Conservation (phyloP, 2,797 vertebrate genomes). For the Momotus momota region DNA sequence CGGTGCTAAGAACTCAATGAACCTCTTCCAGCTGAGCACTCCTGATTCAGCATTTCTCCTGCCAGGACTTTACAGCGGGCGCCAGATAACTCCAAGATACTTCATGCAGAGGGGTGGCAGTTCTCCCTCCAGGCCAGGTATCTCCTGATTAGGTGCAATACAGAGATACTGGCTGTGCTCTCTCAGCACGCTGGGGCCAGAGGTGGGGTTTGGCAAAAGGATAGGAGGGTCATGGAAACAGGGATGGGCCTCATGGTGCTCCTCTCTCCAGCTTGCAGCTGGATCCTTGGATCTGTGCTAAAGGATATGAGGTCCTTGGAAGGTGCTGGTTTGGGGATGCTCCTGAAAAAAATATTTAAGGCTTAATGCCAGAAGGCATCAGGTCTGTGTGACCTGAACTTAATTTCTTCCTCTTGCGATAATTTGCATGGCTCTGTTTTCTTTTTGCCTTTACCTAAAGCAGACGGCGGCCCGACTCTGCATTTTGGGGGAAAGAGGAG, state of each 20-base stretch:
- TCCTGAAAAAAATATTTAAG: background rate
- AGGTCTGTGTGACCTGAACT: background rate
- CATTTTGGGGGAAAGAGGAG: background rate
- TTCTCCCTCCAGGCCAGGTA: rapidly evolving
- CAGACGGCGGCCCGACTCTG: background rate
- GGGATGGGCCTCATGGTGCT: background rate
- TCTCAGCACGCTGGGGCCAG: background rate
- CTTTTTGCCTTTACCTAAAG: background rate
- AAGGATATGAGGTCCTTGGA: background rate
- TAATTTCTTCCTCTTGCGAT: background rate
- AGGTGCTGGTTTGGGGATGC: background rate
- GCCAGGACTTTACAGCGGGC: constrained; percentile 1
- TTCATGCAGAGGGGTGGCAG: background rate
- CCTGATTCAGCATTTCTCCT: constrained; percentile 30
- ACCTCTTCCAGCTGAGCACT: background rate
- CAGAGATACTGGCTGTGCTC: background rate
- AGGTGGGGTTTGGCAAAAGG: background rate
- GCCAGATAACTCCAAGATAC: background rate
- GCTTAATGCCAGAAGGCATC: background rate
- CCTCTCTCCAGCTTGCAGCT: background rate
- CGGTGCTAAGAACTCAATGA: background rate
- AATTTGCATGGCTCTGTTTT: background rate
- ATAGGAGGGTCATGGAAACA: background rate
- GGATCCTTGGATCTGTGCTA: rapidly evolving
- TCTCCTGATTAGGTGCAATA: background rate